phyloP scores from a whole-genome alignment of 2,888 invertebrate species.

The Emesis furor region DNA sequence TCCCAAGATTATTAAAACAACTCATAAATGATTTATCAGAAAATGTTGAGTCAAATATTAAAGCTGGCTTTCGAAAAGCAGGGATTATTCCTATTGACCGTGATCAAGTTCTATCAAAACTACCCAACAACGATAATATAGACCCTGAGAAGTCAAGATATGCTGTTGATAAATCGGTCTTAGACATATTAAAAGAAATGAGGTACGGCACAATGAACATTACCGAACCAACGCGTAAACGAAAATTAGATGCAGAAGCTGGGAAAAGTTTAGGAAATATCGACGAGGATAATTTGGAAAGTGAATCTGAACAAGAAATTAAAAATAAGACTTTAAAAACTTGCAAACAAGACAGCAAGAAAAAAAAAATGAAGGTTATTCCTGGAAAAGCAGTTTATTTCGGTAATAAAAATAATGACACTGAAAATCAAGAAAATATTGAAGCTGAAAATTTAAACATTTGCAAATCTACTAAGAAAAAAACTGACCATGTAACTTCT shows the following conservation, averaged over 20 bases:
- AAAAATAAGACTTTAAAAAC: constrained; percentile 21
- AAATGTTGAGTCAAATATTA: too few species aligned
- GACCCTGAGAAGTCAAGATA: not conserved
- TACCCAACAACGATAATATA: not conserved
- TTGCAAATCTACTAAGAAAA: constrained; percentile 16
- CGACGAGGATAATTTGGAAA: constrained; percentile 29
- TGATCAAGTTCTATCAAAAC: constrained; percentile 27
- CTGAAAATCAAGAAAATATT: constrained; percentile 11
- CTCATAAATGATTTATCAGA: not conserved
- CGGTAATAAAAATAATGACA: not conserved
- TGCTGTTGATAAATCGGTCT: not conserved
- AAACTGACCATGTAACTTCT: constrained; percentile 1
- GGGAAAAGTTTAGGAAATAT: constrained; percentile 15
- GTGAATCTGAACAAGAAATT: constrained; percentile 4
- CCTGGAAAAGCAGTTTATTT: constrained; percentile 17
- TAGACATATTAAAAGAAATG: constrained; percentile 5
- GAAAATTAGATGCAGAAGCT: not conserved
- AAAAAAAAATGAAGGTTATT: constrained; percentile 20
- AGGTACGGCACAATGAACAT: not conserved
- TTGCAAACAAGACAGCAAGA: constrained; percentile 13
- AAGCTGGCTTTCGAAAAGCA: too few species aligned
- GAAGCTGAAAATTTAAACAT: constrained; percentile 20
- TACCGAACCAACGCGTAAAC: too few species aligned
- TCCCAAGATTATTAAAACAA: constrained; percentile 32
- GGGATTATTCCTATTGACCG: too few species aligned